Percentiles rank a stretch among this genome's conserved stretches.
Evolutionary conservation across 2,113 vertebrate genomes (phyloP).

Genomic region (Cebus imitator): DNA sequence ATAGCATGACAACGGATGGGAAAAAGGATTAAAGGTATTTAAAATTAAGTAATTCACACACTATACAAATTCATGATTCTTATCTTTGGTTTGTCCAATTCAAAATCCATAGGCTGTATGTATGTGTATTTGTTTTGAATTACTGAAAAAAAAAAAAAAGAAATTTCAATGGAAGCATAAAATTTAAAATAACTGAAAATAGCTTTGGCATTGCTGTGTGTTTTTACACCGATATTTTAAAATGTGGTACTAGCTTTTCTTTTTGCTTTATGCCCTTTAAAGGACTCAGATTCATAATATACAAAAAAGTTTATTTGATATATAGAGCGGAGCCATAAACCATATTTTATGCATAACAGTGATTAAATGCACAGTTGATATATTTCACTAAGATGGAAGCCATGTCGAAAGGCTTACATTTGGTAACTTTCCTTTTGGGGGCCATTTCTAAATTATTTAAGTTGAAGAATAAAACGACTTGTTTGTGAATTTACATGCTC

Average conservation of each 20-base stretch:
- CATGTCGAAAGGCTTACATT: conserved; percentile 66
- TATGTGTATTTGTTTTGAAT: not conserved
- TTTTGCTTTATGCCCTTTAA: conserved; percentile 59
- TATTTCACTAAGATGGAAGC: conserved; percentile 75
- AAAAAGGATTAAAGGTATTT: not conserved
- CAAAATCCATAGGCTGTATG: not conserved
- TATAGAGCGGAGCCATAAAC: conserved; percentile 66
- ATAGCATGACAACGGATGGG: not conserved
- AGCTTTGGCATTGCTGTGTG: not conserved
- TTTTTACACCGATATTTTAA: conserved; percentile 46
- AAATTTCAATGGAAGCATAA: not conserved
- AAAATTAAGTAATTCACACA: conserved; percentile 15
- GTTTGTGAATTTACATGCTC: conserved; percentile 75
- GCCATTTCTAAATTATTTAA: conserved; percentile 76
- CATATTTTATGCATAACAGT: conserved; percentile 72
- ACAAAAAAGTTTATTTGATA: conserved; percentile 73
- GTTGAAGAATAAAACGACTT: conserved; percentile 77
- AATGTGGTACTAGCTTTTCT: conserved; percentile 37
- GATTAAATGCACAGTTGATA: conserved; percentile 65
- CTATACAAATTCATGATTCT: not conserved
- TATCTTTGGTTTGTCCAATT: not conserved
- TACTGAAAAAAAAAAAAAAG: not conserved
- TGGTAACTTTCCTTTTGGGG: conserved; percentile 74
- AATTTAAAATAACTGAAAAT: conserved; percentile 40
- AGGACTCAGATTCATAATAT: conserved; percentile 54